Conservation (phyloP, 2,113 vertebrate species). For the Ptilorrhoa leucosticta region DNA sequence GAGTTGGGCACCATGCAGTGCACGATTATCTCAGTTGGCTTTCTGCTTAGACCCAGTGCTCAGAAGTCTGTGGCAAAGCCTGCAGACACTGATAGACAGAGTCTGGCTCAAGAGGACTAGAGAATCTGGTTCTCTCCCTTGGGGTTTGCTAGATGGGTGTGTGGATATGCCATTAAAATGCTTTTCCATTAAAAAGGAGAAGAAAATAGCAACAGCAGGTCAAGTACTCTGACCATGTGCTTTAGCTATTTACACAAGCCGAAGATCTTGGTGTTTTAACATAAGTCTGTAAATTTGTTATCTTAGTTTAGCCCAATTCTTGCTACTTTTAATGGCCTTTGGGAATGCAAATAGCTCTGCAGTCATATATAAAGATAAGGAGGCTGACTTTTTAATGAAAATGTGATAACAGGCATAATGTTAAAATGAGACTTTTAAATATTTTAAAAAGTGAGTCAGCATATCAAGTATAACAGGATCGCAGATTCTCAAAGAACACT, state of each 20-base stretch:
- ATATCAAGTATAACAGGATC: background rate
- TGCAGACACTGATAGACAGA: background rate
- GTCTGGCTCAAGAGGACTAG: background rate
- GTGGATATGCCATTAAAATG: background rate
- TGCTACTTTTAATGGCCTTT: background rate
- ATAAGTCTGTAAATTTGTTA: background rate
- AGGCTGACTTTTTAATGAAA: background rate
- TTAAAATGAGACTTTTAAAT: background rate
- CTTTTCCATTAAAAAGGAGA: background rate
- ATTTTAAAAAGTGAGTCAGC: slow-evolving; percentile 40
- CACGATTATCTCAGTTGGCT: background rate
- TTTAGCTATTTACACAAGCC: background rate
- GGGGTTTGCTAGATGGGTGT: background rate
- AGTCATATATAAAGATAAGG: background rate
- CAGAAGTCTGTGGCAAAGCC: background rate
- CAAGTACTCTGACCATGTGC: background rate
- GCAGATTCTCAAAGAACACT: background rate
- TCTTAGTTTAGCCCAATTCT: background rate
- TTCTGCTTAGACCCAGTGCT: background rate
- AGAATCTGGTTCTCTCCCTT: background rate
- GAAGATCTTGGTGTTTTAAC: background rate
- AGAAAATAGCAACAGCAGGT: background rate
- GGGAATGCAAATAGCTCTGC: background rate
- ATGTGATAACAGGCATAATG: background rate
- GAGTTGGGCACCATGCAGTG: background rate